Base-by-base conservation (phyloP, 2,797 vertebrate genomes). In the Perodicticus potto region DNA sequence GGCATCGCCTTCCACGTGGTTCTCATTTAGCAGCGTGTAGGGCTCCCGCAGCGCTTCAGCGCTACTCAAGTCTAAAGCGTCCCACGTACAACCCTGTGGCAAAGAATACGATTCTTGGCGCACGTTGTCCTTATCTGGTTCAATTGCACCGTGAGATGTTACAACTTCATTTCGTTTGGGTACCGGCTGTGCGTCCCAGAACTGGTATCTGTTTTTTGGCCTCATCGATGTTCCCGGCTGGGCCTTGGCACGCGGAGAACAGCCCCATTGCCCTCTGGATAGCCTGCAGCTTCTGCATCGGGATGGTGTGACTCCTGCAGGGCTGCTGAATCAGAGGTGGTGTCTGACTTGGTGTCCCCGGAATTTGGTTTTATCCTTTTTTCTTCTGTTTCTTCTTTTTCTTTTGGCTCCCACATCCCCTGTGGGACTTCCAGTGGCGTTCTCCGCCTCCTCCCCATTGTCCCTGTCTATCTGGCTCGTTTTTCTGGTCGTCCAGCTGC, bases 321-420 rank as follows among this genome's bases (percentile, higher is more conserved):
- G 98, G 98, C 77, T 98, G 98, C 32, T 98, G 98, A 99, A 98
- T 99, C 99, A 77, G 99, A 99, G 7, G 99, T 99, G 94, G 99
- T 99, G 98, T 99, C 99, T n/a, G 99, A 99, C 98, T 99, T 99
- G 97, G 99, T 98, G 98, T 99, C 99, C 96, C 99, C 99, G 12
- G 99, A 99, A 98, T 99, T 99, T 17, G 99, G 99, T 97, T 99
- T 99, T 98, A 99, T 99, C 98, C 99, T 99, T 99, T 99, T 99
- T 96, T 99, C 98, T 99, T 99, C 98, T 99, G 99, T 98, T 99
- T 99, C 99, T 99, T 99, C 98, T 99, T 99, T 98, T 99, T 99
- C 98, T 99, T 98, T 99, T 99, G 10, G 99, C 99, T 97, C 99
- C 99, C 97, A 99, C 95, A 95, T 99, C 99, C 95, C 99, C 99